phyloP scores from a whole-genome alignment of 2,888 invertebrate genomes.

The Oscheius sp. region DNA sequence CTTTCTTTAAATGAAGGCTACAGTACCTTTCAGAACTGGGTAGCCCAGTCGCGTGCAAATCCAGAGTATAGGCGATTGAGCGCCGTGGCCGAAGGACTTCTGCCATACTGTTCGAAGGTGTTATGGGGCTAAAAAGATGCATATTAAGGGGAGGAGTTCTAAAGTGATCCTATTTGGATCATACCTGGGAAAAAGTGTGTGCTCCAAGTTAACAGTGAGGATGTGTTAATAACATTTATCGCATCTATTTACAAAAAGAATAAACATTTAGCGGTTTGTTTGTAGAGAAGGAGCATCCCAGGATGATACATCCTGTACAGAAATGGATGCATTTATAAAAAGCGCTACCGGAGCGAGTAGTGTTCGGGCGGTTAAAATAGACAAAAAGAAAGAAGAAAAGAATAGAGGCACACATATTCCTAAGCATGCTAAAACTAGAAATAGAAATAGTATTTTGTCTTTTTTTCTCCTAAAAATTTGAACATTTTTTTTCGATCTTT shows the following conservation, averaged over 20 bases:
- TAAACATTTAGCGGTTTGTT: slow-evolving; percentile 23
- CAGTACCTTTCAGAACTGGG: slow-evolving; percentile 59
- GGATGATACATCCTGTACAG: slow-evolving; percentile 7
- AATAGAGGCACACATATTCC: slow-evolving; percentile 33
- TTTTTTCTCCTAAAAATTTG: not conserved
- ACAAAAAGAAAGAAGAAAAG: slow-evolving; percentile 5
- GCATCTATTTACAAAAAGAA: slow-evolving; percentile 35
- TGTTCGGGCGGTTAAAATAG: slow-evolving; percentile 15
- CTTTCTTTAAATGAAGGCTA: not conserved
- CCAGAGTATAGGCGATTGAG: slow-evolving; percentile 64
- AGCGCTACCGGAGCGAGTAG: slow-evolving; percentile 31
- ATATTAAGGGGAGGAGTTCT: not conserved
- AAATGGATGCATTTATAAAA: not conserved
- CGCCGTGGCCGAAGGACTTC: slow-evolving; percentile 58
- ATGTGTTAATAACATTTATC: slow-evolving; percentile 36
- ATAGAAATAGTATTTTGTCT: not conserved
- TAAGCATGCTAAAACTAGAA: slow-evolving; percentile 19
- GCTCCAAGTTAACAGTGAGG: slow-evolving; percentile 28
- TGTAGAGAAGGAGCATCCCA: not conserved
- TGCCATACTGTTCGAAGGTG: slow-evolving; percentile 50
- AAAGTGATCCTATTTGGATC: not conserved
- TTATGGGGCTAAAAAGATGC: slow-evolving; percentile 46
- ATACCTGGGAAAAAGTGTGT: slow-evolving; percentile 6
- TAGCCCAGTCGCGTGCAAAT: slow-evolving; percentile 61
- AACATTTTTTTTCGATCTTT: slow-evolving; percentile 8